These are phyloP conservation scores for Rhineura floridana DNA, from an alignment of 2,113 vertebrate species.

Conservation along the genomic window DNA sequence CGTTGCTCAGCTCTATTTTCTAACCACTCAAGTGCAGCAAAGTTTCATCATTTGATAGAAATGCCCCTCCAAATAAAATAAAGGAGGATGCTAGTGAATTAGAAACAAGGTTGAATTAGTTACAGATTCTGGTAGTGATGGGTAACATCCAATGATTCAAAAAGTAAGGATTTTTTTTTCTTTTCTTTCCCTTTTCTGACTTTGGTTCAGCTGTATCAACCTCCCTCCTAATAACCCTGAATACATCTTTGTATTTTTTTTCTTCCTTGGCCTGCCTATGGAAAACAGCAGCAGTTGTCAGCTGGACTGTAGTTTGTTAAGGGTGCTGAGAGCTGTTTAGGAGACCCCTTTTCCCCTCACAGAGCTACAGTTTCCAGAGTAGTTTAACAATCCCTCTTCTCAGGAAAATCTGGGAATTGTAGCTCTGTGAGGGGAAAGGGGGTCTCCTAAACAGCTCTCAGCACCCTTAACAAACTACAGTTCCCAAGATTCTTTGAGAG, in stretches of 20 bases:
- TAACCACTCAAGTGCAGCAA: slow-evolving; percentile 46
- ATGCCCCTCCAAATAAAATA: slow-evolving; percentile 24
- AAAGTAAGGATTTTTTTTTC: neutral
- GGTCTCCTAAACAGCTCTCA: too few species aligned
- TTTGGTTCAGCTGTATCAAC: neutral
- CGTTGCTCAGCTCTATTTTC: slow-evolving; percentile 23
- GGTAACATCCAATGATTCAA: neutral
- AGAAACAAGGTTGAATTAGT: slow-evolving; percentile 4
- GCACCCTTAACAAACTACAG: too few species aligned
- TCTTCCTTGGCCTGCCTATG: neutral
- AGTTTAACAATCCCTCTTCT: too few species aligned
- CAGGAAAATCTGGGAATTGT: too few species aligned
- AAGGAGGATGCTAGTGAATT: slow-evolving; percentile 4
- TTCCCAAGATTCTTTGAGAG: too few species aligned
- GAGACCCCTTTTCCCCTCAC: too few species aligned
- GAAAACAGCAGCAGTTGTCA: neutral
- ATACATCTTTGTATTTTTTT: neutral
- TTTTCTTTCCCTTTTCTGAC: neutral
- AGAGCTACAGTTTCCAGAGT: too few species aligned
- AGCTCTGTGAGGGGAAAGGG: too few species aligned
- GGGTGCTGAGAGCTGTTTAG: too few species aligned
- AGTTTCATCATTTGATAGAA: slow-evolving; percentile 9
- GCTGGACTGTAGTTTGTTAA: neutral
- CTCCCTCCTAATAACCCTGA: neutral
- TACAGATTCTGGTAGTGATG: slow-evolving; percentile 4